A percentile compares a stretch with the other conserved stretches of the same genome.
Evolutionary conservation across 1,140 invertebrate species (phyloP).

Genomic region (Bombus waltoni): DNA sequence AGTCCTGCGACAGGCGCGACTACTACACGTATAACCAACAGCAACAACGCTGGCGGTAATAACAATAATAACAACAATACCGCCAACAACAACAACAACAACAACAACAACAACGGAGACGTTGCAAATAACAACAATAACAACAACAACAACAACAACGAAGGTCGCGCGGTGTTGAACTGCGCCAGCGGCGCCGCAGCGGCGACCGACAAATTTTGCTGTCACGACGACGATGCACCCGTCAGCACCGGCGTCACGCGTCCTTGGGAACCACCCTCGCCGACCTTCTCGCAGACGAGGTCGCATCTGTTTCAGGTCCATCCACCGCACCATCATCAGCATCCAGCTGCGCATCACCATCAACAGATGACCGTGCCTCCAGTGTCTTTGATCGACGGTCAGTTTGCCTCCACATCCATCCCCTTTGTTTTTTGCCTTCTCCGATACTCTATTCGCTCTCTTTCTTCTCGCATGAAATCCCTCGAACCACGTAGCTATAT

Average conservation of each 20-base stretch:
- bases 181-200: constrained; percentile 53
- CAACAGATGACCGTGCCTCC: constrained; percentile 73
- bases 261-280: constrained; percentile 80
- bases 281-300: constrained; percentile 74
- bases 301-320: constrained; percentile 74
- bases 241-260: constrained; percentile 65
- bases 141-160: constrained; percentile 70
- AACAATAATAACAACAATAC: constrained; percentile 40
- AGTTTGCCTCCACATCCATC: constrained; percentile 52
- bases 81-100: constrained; percentile 60
- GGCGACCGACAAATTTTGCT: constrained; percentile 70
- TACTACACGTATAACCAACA: constrained; percentile 61
- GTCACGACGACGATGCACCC: constrained; percentile 73
- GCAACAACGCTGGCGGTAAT: constrained; percentile 56
- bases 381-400: constrained; percentile 77
- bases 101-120: constrained; percentile 59
- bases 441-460: not conserved
- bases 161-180: constrained; percentile 60
- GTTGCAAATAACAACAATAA: constrained; percentile 18
- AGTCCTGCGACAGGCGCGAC: constrained; percentile 75
- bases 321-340: constrained; percentile 73
- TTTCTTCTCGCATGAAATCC: not conserved
- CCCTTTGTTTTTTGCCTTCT: constrained; percentile 14
- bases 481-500: too few species aligned
- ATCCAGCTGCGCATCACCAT: constrained; percentile 72